phyloP scores from a whole-genome alignment of 1,140 invertebrate species.

The Drosophila paulistorum region DNA sequence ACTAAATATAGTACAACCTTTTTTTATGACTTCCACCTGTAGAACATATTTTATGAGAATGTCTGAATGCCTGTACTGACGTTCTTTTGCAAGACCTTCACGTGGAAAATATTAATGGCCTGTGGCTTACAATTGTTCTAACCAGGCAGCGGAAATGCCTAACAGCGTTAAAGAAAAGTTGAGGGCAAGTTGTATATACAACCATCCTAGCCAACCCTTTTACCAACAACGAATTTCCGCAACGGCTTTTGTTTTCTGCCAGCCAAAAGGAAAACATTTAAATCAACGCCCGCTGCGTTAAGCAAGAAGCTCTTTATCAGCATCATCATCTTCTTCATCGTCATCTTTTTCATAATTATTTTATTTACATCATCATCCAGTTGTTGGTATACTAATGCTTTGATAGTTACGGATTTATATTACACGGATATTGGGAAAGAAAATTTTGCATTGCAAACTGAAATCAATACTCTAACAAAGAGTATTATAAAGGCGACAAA shows the following conservation, averaged over 20 bases:
- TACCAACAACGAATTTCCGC: constrained; percentile 9
- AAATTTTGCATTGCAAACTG: neutral
- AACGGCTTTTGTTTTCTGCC: constrained; percentile 5
- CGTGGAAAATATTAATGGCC: constrained; percentile 10
- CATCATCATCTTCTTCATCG: neutral
- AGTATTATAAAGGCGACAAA: neutral
- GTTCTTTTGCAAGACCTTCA: neutral
- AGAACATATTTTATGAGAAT: neutral
- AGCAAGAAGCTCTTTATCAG: neutral
- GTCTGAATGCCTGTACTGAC: neutral
- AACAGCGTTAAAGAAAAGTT: constrained; percentile 4
- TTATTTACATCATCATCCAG: neutral
- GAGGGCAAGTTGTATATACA: neutral
- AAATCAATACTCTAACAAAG: neutral
- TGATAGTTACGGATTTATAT: too few species aligned
- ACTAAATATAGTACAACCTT: neutral
- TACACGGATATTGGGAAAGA: neutral
- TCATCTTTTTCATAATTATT: neutral
- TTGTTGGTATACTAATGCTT: neutral
- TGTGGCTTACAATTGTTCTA: constrained; percentile 7
- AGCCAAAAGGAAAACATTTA: constrained; percentile 1
- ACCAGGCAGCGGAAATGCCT: neutral
- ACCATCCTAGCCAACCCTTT: constrained; percentile 3
- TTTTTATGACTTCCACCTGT: neutral
- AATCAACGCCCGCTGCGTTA: constrained; percentile 4